Base-by-base conservation (phyloP, 2,113 vertebrate genomes). In the Sterrhoptilus dennistouni region DNA sequence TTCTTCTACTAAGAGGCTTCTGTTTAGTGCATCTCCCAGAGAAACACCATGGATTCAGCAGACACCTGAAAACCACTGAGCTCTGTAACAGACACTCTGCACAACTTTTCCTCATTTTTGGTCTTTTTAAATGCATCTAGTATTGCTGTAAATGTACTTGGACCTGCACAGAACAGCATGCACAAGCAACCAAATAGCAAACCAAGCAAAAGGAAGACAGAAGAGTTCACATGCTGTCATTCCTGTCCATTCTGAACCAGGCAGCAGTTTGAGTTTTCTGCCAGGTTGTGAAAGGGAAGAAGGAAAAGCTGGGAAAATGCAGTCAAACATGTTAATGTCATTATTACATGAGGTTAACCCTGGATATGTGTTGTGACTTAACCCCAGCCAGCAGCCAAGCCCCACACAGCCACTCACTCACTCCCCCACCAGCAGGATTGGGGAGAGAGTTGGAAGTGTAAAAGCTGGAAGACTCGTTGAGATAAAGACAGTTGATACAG, bases 381-480 rank as follows among this genome's bases (percentile, higher is more conserved):
- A 45, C 8, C 28, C 16, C n/a, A 53, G 24, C 7, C 53, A 53
- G 45, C 45, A 68, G 54, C 38, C 69, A 82, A 82, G 21, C 20
- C 7, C 24, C 69, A 53, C 45, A 28, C 6, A 53, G n/a, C 20
- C 0, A 0, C 19, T 72, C 0, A 0, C 14, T 38, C 69, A 38
- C 52, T 66, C 19, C 16, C 15, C 4, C 28, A 28, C 23, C 16
- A 60, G n/a, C 8, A 28, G n/a, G 61, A 60, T 0, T n/a, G 21
- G 33, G 33, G 33, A 53, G 18, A 68, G 28, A 68, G 11, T 2
- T 53, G 78, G 28, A 47, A 68, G 16, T 24, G 20, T 60, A 53
- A 53, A 82, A 68, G 28, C 33, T 60, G n/a, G 23, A 53, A 82
- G 25, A 60, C 16, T 53, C 7, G 5, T 10, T 68, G 69, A 60